These are phyloP conservation scores for Threskiornis aethiopicus DNA, from an alignment of 2,797 vertebrate genomes.

Conservation along the genomic window DNA sequence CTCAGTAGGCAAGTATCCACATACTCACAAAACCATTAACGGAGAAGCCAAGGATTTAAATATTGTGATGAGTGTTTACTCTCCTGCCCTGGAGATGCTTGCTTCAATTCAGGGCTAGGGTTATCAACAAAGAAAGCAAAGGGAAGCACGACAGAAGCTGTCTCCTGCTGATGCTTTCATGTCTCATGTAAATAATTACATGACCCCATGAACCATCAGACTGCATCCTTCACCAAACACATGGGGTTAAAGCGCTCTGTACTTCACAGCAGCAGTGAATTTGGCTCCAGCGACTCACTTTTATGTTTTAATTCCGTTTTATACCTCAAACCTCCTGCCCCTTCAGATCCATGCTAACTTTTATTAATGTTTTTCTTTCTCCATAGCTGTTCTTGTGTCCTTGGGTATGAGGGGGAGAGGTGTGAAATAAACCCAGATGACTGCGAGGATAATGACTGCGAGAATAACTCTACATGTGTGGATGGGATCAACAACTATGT, in stretches of 20 bases:
- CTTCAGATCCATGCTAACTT: neutral
- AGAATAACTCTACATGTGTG: slow-evolving; percentile 94
- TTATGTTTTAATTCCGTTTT: neutral
- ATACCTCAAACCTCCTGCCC: neutral
- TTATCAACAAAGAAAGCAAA: neutral
- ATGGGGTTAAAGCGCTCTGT: neutral
- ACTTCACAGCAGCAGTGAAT: neutral
- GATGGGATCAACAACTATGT: slow-evolving; percentile 97
- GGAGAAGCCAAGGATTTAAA: neutral
- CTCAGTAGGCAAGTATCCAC: neutral
- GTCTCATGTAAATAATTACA: neutral
- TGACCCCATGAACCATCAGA: neutral
- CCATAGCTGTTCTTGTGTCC: slow-evolving; percentile 87
- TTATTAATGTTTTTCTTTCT: neutral
- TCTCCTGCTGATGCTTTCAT: neutral
- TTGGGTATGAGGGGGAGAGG: slow-evolving; percentile 89
- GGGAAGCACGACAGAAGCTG: neutral
- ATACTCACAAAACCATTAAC: neutral
- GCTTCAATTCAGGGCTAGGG: neutral
- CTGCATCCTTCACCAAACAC: neutral
- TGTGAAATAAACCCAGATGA: slow-evolving; percentile 95
- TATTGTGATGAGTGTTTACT: neutral
- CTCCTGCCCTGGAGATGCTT: neutral
- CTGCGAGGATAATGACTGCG: slow-evolving; percentile 97
- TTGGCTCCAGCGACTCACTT: neutral